Percentiles rank a stretch among this genome's conserved stretches.
Evolutionary conservation across 1,140 invertebrate genomes (phyloP).

Genomic region (Ericerus pela): DNA sequence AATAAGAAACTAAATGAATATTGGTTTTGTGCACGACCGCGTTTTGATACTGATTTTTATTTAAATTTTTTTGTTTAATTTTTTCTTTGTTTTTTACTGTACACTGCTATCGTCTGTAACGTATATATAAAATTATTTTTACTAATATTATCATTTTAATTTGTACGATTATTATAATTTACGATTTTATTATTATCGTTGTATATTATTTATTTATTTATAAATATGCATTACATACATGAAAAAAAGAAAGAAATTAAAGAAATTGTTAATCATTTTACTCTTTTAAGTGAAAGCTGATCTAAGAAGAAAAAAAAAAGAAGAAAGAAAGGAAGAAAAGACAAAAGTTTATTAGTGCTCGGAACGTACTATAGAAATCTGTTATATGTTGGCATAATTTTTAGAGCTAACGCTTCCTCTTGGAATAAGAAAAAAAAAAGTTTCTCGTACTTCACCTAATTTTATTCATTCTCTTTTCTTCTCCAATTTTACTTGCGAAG

Average conservation of each 20-base stretch:
- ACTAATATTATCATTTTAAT: constrained; percentile 6
- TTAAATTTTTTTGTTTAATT: background rate
- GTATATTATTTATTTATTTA: background rate
- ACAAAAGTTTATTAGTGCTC: background rate
- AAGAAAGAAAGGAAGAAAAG: too few species aligned
- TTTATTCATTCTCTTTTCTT: background rate
- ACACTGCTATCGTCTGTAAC: constrained; percentile 2
- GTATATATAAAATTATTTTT: background rate
- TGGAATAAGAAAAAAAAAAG: too few species aligned
- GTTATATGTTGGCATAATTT: background rate
- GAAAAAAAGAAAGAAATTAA: background rate
- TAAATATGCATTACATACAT: background rate
- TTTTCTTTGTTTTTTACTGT: background rate
- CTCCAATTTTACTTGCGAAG: background rate
- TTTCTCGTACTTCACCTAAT: background rate
- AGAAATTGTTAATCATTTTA: background rate
- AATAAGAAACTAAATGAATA: background rate
- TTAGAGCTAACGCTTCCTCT: background rate
- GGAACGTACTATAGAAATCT: background rate
- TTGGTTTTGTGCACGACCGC: background rate
- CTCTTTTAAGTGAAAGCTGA: too few species aligned
- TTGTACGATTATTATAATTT: background rate
- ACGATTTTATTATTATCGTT: background rate
- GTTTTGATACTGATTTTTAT: constrained; percentile 3
- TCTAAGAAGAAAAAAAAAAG: too few species aligned